phyloP scores from a whole-genome alignment of 2,797 vertebrate genomes.

The Sorex maritimensis region DNA sequence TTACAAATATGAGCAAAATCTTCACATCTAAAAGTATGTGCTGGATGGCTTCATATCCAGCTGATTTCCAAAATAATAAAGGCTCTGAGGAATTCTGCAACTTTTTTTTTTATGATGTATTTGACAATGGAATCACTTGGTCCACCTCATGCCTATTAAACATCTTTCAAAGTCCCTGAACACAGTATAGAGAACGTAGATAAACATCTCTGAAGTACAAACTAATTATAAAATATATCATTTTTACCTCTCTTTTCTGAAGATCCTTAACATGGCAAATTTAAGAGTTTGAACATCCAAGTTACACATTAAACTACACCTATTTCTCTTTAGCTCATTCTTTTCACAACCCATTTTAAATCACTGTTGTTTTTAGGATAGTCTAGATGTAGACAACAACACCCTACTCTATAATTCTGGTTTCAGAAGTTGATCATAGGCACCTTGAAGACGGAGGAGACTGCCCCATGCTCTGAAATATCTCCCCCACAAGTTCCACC shows the following conservation, averaged over 20 bases:
- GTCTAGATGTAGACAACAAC: neutral
- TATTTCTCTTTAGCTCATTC: constrained; percentile 31
- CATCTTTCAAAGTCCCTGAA: constrained; percentile 39
- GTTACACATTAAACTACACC: constrained; percentile 32
- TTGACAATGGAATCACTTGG: constrained; percentile 49
- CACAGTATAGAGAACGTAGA: neutral
- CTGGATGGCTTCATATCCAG: neutral
- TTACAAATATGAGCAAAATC: constrained; percentile 61
- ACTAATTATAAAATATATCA: constrained; percentile 28
- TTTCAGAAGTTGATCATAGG: constrained; percentile 35
- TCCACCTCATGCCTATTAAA: constrained; percentile 24
- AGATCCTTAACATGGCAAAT: neutral
- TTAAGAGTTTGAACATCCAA: constrained; percentile 14
- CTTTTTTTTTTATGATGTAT: neutral
- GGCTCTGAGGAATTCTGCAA: constrained; percentile 56
- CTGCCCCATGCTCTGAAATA: constrained; percentile 65
- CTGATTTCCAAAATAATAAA: constrained; percentile 14
- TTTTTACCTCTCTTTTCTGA: constrained; percentile 19
- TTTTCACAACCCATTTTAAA: constrained; percentile 31
- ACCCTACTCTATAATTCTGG: constrained; percentile 37
- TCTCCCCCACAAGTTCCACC: constrained; percentile 71
- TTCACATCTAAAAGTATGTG: neutral
- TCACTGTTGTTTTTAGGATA: neutral
- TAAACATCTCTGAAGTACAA: constrained; percentile 47
- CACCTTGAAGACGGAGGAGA: constrained; percentile 74